Conservation (phyloP, 2,888 invertebrate species). For the Macaria liturata region DNA sequence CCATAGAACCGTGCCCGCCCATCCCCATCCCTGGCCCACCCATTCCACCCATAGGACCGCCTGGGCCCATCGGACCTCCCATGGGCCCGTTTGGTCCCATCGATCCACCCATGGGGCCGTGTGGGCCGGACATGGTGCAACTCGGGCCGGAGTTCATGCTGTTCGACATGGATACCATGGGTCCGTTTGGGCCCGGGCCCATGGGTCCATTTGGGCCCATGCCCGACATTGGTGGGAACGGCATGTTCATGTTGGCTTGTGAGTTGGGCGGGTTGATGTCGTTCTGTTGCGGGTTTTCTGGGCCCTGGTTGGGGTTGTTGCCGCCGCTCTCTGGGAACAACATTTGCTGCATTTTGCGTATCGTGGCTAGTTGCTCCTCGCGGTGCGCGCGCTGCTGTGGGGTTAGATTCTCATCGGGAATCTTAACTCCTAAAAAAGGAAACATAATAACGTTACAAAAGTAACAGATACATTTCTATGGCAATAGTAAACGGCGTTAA, state of each 20-base stretch:
- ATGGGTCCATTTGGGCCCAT: conserved; percentile 73
- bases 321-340: conserved; percentile 91
- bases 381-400: conserved; percentile 97
- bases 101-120: conserved; percentile 57
- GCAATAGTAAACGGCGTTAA: too few species aligned
- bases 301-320: conserved; percentile 58
- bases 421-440: conserved; percentile 87
- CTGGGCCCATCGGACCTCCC: conserved; percentile 69
- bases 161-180: conserved; percentile 75
- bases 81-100: conserved; percentile 58
- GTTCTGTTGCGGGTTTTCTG: conserved; percentile 58
- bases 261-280: conserved; percentile 73
- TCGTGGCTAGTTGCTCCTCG: conserved; percentile 95
- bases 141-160: conserved; percentile 73
- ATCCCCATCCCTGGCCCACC: conserved; percentile 50
- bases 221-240: conserved; percentile 68
- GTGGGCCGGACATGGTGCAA: conserved; percentile 74
- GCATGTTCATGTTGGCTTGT: conserved; percentile 68
- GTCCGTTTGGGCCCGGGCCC: conserved; percentile 71
- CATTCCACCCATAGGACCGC: conserved; percentile 57
- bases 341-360: conserved; percentile 96
- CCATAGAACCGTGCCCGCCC: conserved; percentile 59
- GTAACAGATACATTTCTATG: too few species aligned
- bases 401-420: conserved; percentile 97
- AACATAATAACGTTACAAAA: background rate